Evolutionary conservation across 2,113 vertebrate species (phyloP).

Genomic region (Gracilinanus agilis): DNA sequence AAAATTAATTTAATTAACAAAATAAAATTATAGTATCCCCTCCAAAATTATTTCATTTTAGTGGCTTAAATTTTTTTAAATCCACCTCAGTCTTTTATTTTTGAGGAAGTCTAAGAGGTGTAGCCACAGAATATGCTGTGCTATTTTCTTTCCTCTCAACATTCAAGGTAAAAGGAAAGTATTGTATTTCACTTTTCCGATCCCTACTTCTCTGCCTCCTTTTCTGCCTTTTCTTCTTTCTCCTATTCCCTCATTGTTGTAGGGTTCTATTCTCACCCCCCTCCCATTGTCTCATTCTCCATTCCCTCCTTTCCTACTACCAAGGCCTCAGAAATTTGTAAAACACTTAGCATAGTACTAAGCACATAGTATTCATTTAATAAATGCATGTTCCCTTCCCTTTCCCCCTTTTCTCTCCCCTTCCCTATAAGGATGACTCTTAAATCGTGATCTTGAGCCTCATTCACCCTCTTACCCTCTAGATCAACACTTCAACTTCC

Average conservation of each 20-base stretch:
- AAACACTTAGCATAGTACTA: neutral
- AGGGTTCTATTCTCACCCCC: neutral
- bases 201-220: neutral
- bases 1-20: neutral
- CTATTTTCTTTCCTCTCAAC: neutral
- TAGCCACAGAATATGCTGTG: neutral
- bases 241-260: neutral
- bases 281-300: neutral
- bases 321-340: neutral
- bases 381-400: neutral
- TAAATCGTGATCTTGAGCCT: neutral
- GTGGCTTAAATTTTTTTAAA: neutral
- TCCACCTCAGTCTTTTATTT: neutral
- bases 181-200: neutral
- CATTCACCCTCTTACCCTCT: neutral
- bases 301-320: neutral
- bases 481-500: neutral
- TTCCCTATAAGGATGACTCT: neutral
- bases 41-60: neutral
- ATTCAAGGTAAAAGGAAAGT: neutral
- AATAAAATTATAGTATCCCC: neutral
- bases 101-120: neutral
- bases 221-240: neutral
- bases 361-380: neutral
- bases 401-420: neutral